phyloP scores from a whole-genome alignment of 2,113 vertebrate species.

The Seriola quinqueradiata region DNA sequence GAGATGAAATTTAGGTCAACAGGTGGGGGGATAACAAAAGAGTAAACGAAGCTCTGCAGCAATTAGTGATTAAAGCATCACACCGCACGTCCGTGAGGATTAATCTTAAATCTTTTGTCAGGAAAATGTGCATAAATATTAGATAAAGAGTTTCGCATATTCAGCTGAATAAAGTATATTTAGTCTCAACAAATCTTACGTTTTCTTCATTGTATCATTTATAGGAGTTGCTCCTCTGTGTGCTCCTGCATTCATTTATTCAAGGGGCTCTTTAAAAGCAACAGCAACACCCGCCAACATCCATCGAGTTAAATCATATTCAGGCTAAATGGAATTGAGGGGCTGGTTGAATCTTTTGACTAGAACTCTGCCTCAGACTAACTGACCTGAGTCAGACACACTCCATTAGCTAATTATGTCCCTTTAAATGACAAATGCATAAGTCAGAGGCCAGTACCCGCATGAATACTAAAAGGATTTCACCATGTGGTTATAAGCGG shows the following conservation, averaged over 20 bases:
- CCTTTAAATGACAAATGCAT: slow-evolving; percentile 70
- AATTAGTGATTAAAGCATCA: slow-evolving; percentile 1
- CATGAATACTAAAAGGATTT: slow-evolving; percentile 74
- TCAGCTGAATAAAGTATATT: slow-evolving; percentile 13
- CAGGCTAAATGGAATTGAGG: slow-evolving; percentile 52
- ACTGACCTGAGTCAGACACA: slow-evolving; percentile 63
- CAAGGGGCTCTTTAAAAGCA: slow-evolving; percentile 42
- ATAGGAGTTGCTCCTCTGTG: slow-evolving; percentile 22
- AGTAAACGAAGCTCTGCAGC: not conserved
- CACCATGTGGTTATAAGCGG: slow-evolving; percentile 15
- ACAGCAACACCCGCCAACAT: slow-evolving; percentile 46
- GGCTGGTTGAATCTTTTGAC: slow-evolving; percentile 55
- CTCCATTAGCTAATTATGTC: slow-evolving; percentile 79
- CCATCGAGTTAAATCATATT: slow-evolving; percentile 55
- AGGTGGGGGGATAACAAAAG: not conserved
- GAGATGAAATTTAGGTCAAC: slow-evolving; percentile 26
- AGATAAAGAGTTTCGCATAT: slow-evolving; percentile 21
- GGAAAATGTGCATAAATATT: slow-evolving; percentile 16
- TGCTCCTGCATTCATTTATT: slow-evolving; percentile 39
- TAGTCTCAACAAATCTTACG: not conserved
- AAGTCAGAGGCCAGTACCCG: slow-evolving; percentile 52
- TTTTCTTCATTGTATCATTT: slow-evolving; percentile 38
- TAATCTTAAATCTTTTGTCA: not conserved
- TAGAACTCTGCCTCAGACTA: slow-evolving; percentile 53
- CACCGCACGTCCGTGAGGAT: not conserved